Percentiles rank a stretch among this genome's conserved stretches.
Evolutionary conservation across 2,797 vertebrate species (phyloP).

Genomic region (Chiloscyllium punctatum): DNA sequence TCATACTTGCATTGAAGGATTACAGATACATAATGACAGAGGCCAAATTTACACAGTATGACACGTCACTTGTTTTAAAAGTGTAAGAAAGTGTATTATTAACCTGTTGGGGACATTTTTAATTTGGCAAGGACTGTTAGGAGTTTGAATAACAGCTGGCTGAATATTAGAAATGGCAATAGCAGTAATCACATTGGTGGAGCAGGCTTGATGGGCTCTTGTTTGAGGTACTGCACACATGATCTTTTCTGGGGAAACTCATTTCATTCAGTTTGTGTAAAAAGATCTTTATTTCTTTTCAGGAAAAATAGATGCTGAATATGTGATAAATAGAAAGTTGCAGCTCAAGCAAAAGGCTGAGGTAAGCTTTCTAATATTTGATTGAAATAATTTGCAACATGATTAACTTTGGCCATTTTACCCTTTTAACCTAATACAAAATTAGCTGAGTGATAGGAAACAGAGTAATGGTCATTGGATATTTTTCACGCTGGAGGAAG

Average conservation of each 20-base stretch:
- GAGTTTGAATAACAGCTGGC: neutral
- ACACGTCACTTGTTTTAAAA: too few species aligned
- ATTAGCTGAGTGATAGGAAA: too few species aligned
- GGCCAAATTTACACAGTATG: too few species aligned
- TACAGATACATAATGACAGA: too few species aligned
- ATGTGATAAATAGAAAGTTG: conserved; percentile 57
- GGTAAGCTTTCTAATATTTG: conserved; percentile 49
- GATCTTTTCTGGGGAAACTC: neutral
- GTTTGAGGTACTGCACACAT: too few species aligned
- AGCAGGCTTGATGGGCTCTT: neutral
- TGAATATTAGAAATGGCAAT: neutral
- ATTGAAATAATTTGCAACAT: neutral
- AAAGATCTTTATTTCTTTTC: conserved; percentile 8
- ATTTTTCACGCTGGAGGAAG: too few species aligned
- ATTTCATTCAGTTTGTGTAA: neutral
- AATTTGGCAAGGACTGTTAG: too few species aligned
- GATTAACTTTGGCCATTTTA: neutral
- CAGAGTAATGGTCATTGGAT: too few species aligned
- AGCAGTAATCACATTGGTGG: neutral
- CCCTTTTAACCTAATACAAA: neutral
- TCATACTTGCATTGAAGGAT: too few species aligned
- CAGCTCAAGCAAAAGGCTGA: conserved; percentile 63
- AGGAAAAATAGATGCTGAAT: conserved; percentile 59
- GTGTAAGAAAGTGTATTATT: too few species aligned
- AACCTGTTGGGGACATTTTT: too few species aligned